Percentiles rank a stretch among this genome's conserved stretches.
Evolutionary conservation across 2,113 vertebrate genomes (phyloP).

Genomic region (Mola mola): DNA sequence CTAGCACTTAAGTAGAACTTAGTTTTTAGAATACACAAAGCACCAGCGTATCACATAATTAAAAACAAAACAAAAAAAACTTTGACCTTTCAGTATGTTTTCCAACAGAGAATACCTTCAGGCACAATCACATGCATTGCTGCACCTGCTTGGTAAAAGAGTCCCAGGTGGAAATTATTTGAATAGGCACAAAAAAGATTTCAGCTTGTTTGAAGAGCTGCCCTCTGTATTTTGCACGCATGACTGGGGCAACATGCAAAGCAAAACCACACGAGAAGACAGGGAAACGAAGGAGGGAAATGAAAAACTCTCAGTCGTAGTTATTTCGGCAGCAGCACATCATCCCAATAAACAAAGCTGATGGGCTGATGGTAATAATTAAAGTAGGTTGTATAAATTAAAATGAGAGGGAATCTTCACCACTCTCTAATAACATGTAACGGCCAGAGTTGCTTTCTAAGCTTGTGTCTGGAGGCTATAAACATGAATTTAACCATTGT

Average conservation of each 20-base stretch:
- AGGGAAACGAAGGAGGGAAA: neutral
- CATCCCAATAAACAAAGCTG: conserved; percentile 22
- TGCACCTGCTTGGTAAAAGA: conserved; percentile 50
- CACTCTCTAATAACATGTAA: conserved; percentile 1
- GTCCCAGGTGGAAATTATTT: conserved; percentile 61
- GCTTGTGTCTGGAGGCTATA: conserved; percentile 5
- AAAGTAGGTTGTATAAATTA: conserved; percentile 5
- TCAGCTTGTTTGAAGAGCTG: conserved; percentile 64
- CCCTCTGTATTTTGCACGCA: conserved; percentile 52
- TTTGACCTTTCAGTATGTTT: conserved; percentile 59
- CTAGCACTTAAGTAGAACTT: neutral
- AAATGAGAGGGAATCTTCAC: neutral
- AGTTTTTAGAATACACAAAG: conserved; percentile 5
- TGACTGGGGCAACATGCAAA: conserved; percentile 60
- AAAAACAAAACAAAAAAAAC: conserved; percentile 2
- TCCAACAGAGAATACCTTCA: conserved; percentile 42
- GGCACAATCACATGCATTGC: conserved; percentile 49
- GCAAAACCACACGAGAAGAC: conserved; percentile 31
- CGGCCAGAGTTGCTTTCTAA: conserved; percentile 2
- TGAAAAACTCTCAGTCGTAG: neutral
- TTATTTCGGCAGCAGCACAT: conserved; percentile 24
- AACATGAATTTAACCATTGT: conserved; percentile 29
- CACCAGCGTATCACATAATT: neutral
- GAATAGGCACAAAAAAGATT: conserved; percentile 60
- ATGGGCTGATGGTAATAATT: conserved; percentile 11